These are phyloP conservation scores for Cardinalis cardinalis DNA, from an alignment of 2,113 vertebrate genomes.

Conservation along the genomic window DNA sequence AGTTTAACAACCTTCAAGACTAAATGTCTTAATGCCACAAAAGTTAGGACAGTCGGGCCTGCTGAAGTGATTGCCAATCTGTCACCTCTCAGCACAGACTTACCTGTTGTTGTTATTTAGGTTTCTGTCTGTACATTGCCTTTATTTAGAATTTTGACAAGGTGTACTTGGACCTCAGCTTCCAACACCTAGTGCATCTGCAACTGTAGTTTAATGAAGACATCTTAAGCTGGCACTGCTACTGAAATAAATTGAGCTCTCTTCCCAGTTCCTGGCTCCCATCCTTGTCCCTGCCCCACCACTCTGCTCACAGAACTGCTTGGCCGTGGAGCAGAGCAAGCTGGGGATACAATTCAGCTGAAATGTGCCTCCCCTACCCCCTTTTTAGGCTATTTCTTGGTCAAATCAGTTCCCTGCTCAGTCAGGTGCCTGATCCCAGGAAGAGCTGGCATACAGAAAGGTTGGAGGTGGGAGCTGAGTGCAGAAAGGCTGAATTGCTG, in stretches of 20 bases:
- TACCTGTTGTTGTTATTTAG: constrained; percentile 43
- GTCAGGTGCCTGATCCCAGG: constrained; percentile 36
- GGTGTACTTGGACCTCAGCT: constrained; percentile 48
- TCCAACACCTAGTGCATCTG: constrained; percentile 42
- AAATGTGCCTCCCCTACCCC: not conserved
- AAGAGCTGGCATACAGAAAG: constrained; percentile 52
- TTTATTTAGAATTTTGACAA: constrained; percentile 53
- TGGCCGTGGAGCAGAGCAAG: constrained; percentile 41
- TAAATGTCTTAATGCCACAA: constrained; percentile 52
- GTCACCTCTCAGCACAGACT: constrained; percentile 52
- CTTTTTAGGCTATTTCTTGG: not conserved
- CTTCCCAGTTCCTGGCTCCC: constrained; percentile 46
- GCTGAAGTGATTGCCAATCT: constrained; percentile 56
- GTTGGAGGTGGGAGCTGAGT: constrained; percentile 38
- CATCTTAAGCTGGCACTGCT: constrained; percentile 60
- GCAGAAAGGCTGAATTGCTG: constrained; percentile 34
- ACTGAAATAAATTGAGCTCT: constrained; percentile 61
- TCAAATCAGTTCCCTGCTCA: not conserved
- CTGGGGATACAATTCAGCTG: constrained; percentile 7
- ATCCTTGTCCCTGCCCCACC: constrained; percentile 26
- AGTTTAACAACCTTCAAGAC: constrained; percentile 62
- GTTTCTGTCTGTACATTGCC: constrained; percentile 56
- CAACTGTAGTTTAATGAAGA: constrained; percentile 61
- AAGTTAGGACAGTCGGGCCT: constrained; percentile 38
- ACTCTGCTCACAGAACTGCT: constrained; percentile 42